Percentiles rank a stretch among this genome's conserved stretches.
phyloP scores from a whole-genome alignment of 2,113 vertebrate species.

The Bostrychus sinensis region DNA sequence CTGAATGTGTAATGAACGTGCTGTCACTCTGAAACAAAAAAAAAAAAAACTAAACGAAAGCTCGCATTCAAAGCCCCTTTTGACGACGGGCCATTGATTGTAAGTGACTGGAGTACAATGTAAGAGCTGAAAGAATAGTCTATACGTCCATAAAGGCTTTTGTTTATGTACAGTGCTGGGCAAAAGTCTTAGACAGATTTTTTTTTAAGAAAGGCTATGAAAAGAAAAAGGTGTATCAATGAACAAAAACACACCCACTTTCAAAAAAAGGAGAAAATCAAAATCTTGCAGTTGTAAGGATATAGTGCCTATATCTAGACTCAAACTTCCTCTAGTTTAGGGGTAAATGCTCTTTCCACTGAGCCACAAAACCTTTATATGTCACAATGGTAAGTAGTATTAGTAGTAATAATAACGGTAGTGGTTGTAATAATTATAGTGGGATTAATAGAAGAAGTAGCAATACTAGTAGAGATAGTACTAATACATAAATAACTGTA shows the following conservation, averaged over 20 bases:
- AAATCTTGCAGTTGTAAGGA: too few species aligned
- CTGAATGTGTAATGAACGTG: slow-evolving; percentile 66
- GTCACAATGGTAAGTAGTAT: too few species aligned
- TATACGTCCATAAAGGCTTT: slow-evolving; percentile 36
- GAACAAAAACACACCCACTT: not conserved
- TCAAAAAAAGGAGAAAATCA: not conserved
- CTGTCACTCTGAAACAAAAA: slow-evolving; percentile 66
- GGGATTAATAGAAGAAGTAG: too few species aligned
- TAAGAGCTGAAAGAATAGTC: slow-evolving; percentile 3
- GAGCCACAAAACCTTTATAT: too few species aligned
- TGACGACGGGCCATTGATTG: slow-evolving; percentile 41
- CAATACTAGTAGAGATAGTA: too few species aligned
- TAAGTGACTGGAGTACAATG: slow-evolving; percentile 53
- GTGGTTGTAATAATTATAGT: too few species aligned
- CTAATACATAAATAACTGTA: too few species aligned
- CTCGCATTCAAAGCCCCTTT: slow-evolving; percentile 26
- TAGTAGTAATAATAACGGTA: too few species aligned
- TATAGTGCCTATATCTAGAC: too few species aligned
- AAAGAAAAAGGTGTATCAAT: not conserved
- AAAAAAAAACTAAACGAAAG: not conserved
- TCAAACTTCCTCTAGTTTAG: too few species aligned
- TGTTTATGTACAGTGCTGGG: slow-evolving; percentile 25
- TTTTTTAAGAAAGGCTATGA: not conserved
- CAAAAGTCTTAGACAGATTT: not conserved
- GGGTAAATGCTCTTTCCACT: too few species aligned